A percentile compares a stretch with the other conserved stretches of the same genome.
These are phyloP conservation scores for Drosophila meridiana DNA, from an alignment of 2,888 invertebrate genomes.

Conservation along the genomic window DNA sequence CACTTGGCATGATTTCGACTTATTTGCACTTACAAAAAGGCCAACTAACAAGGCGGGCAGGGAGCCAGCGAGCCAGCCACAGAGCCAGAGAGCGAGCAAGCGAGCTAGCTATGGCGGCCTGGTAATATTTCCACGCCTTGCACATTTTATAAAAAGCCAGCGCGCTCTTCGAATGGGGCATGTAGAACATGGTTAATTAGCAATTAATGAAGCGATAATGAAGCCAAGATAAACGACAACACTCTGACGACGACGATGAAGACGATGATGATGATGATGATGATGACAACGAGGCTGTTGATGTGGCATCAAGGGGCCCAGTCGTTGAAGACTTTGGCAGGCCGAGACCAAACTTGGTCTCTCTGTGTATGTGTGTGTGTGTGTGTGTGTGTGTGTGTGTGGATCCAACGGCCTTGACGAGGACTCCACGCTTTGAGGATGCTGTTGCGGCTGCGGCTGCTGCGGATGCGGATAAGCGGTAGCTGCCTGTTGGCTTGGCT, in stretches of 20 bases:
- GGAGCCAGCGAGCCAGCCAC: neutral
- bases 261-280: slow-evolving; percentile 29
- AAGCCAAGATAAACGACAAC: slow-evolving; percentile 80
- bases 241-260: slow-evolving; percentile 30
- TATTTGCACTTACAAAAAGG: slow-evolving; percentile 78
- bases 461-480: slow-evolving; percentile 53
- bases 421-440: slow-evolving; percentile 52
- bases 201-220: slow-evolving; percentile 85
- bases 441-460: slow-evolving; percentile 23
- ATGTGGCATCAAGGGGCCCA: slow-evolving; percentile 29
- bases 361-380: slow-evolving; percentile 16
- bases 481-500: slow-evolving; percentile 44
- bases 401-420: slow-evolving; percentile 58
- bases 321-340: slow-evolving; percentile 57
- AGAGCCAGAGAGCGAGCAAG: neutral
- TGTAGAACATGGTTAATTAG: slow-evolving; percentile 84
- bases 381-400: slow-evolving; percentile 27
- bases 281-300: slow-evolving; percentile 49
- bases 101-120: slow-evolving; percentile 9
- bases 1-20: slow-evolving; percentile 77
- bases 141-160: slow-evolving; percentile 67
- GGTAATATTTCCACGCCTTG: slow-evolving; percentile 74
- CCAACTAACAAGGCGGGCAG: slow-evolving; percentile 40
- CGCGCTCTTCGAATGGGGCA: slow-evolving; percentile 44
- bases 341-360: slow-evolving; percentile 14